Evolutionary conservation across 2,113 vertebrate species (phyloP).

Genomic region (Eptesicus fuscus): DNA sequence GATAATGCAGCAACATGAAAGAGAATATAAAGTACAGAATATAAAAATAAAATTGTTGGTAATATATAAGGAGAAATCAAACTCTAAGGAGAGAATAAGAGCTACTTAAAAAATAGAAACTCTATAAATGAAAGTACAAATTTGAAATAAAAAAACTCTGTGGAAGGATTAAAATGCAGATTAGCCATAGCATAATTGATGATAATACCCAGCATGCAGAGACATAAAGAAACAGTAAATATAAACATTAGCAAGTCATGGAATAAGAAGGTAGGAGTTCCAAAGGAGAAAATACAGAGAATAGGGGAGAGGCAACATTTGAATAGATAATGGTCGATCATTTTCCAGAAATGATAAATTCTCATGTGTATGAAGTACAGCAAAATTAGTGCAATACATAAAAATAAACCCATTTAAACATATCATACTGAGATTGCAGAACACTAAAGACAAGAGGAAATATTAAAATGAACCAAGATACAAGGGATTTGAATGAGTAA

Average conservation of each 20-base stretch:
- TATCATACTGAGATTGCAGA: not conserved
- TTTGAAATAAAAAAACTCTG: not conserved
- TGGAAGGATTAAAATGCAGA: not conserved
- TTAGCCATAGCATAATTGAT: not conserved
- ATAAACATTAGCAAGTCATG: not conserved
- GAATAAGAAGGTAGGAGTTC: not conserved
- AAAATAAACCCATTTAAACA: not conserved
- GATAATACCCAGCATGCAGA: not conserved
- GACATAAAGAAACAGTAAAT: not conserved
- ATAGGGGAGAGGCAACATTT: not conserved
- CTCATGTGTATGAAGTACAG: not conserved
- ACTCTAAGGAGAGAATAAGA: not conserved
- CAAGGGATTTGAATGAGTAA: not conserved
- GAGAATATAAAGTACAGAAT: not conserved
- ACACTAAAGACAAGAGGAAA: not conserved
- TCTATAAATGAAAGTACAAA: not conserved
- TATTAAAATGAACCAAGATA: constrained; percentile 11
- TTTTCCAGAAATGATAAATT: constrained; percentile 22
- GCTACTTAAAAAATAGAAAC: not conserved
- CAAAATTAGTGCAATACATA: not conserved
- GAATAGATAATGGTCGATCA: not conserved
- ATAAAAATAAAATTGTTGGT: not conserved
- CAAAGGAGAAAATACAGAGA: not conserved
- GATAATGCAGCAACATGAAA: not conserved
- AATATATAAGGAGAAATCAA: not conserved